Percentiles rank a stretch among this genome's conserved stretches.
These are phyloP conservation scores for Nomada ferruginata DNA, from an alignment of 2,888 invertebrate species.

Conservation along the genomic window DNA sequence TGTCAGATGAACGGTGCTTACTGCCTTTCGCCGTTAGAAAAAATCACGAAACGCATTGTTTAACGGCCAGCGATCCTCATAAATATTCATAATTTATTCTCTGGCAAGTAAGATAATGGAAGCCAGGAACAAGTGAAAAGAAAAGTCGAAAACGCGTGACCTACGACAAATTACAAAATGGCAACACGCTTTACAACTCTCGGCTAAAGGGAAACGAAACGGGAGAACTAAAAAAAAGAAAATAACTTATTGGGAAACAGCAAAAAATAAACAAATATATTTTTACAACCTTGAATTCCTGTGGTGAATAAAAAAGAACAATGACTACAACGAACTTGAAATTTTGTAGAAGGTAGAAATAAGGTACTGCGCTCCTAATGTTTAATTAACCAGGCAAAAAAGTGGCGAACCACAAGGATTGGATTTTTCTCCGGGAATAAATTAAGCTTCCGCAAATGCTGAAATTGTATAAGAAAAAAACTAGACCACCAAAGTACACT, in stretches of 20 bases:
- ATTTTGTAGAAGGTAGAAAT: no score
- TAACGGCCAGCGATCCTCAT: background rate
- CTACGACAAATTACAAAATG: constrained; percentile 1
- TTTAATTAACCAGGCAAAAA: no score
- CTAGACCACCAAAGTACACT: background rate
- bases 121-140: background rate
- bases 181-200: background rate
- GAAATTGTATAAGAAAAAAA: no score
- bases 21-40: background rate
- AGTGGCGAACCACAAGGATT: no score
- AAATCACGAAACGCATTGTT: constrained; percentile 1
- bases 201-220: background rate
- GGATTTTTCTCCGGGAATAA: no score
- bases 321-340: no score
- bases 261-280: background rate
- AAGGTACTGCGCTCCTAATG: no score
- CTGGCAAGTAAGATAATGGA: background rate
- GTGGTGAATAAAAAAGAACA: background rate
- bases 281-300: background rate
- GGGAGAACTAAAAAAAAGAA: no score
- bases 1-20: no score
- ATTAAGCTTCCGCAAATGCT: no score
- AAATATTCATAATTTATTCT: constrained; percentile 13
- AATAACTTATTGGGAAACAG: background rate
- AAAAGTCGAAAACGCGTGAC: background rate